These are phyloP conservation scores for Anas flavirostris DNA, from an alignment of 2,797 vertebrate genomes.

Conservation along the genomic window DNA sequence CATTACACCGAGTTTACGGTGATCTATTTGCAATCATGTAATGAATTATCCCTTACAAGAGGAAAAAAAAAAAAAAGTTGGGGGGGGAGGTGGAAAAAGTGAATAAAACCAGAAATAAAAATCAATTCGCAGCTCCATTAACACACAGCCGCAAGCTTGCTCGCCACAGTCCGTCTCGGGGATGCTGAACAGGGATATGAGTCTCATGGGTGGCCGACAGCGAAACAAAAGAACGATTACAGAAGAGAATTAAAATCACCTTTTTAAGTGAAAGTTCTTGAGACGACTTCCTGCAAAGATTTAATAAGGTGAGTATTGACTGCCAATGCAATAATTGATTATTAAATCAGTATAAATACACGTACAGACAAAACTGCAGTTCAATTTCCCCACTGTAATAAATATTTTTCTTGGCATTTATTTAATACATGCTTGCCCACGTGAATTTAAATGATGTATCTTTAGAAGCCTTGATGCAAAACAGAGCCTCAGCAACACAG, in stretches of 20 bases:
- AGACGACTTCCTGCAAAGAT: constrained; percentile 8
- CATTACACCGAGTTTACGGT: constrained; percentile 63
- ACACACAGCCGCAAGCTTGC: not conserved
- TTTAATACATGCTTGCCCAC: constrained; percentile 72
- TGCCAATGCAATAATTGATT: constrained; percentile 57
- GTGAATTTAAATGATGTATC: constrained; percentile 72
- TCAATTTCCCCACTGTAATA: constrained; percentile 46
- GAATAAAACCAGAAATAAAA: constrained; percentile 6
- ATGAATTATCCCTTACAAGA: constrained; percentile 25
- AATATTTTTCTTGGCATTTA: constrained; percentile 63
- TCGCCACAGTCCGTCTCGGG: not conserved
- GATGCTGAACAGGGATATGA: too few species aligned
- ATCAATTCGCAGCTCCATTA: constrained; percentile 31
- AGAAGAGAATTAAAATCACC: constrained; percentile 36
- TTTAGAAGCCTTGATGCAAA: constrained; percentile 70
- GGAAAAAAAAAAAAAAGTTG: not conserved
- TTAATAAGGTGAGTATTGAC: constrained; percentile 37
- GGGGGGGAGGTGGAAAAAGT: not conserved
- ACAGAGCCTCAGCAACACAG: constrained; percentile 49
- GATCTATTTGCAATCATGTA: constrained; percentile 53
- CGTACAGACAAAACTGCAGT: not conserved
- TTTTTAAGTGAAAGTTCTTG: not conserved
- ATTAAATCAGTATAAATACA: constrained; percentile 58
- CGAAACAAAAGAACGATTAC: not conserved
- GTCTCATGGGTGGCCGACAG: not conserved